phyloP scores from a whole-genome alignment of 2,113 vertebrate genomes.

The Perca schrenkii region DNA sequence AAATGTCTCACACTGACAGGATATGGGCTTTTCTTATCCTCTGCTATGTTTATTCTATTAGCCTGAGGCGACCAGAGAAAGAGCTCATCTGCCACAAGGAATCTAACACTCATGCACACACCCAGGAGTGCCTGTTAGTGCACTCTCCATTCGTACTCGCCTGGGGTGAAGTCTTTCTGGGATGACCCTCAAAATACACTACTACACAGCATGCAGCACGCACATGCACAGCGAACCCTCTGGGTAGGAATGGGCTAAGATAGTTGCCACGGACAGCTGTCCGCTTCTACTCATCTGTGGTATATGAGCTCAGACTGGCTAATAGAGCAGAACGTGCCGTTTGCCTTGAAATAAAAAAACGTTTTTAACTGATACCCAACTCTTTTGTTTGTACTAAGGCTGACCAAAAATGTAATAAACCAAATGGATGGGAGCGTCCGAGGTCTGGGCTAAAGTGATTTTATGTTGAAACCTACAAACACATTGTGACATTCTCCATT shows the following conservation, averaged over 20 bases:
- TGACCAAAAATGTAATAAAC: background rate
- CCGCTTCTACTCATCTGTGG: conserved; percentile 42
- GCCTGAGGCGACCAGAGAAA: conserved; percentile 33
- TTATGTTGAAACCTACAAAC: conserved; percentile 1
- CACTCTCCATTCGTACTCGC: conserved; percentile 57
- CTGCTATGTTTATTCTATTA: conserved; percentile 67
- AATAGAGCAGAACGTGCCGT: conserved; percentile 7
- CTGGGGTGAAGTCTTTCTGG: conserved; percentile 54
- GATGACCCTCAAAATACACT: conserved; percentile 73
- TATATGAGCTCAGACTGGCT: conserved; percentile 14
- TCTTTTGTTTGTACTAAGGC: background rate
- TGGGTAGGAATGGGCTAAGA: conserved; percentile 51
- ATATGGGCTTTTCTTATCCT: conserved; percentile 64
- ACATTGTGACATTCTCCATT: background rate
- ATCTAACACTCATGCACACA: conserved; percentile 43
- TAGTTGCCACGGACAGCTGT: conserved; percentile 70
- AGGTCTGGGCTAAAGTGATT: background rate
- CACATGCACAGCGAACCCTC: conserved; percentile 53
- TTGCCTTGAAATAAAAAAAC: conserved; percentile 4
- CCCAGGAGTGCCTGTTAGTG: conserved; percentile 66
- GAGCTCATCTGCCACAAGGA: conserved; percentile 77
- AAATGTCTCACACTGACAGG: conserved; percentile 49
- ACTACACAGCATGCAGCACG: conserved; percentile 48
- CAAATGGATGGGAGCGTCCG: background rate
- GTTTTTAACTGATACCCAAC: background rate